Conservation (phyloP, 2,888 invertebrate species). For the Meghimatium bilineatum region DNA sequence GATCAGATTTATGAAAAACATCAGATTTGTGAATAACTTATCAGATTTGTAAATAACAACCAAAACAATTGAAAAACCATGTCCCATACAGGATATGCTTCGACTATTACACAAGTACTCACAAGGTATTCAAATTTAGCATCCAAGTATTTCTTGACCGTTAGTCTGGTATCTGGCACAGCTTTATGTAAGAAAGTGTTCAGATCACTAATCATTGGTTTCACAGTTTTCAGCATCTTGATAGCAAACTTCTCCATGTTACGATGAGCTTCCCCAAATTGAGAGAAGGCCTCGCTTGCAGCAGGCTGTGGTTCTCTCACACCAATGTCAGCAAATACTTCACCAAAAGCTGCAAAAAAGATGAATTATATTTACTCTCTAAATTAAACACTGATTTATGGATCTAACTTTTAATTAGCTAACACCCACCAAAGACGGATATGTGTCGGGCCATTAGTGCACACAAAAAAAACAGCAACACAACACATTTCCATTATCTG, state of each 20-base stretch:
- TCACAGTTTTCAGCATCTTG: conserved; percentile 90
- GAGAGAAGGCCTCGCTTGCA: conserved; percentile 95
- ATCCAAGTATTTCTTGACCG: conserved; percentile 98
- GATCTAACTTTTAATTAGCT: too few relatives aligned
- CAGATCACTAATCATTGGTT: conserved; percentile 94
- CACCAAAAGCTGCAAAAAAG: conserved; percentile 86
- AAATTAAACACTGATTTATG: too few relatives aligned
- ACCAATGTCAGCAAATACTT: conserved; percentile 95
- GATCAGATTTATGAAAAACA: too few relatives aligned
- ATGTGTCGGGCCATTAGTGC: too few relatives aligned
- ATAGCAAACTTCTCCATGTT: conserved; percentile 93
- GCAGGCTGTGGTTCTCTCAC: conserved; percentile 96
- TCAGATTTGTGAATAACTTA: too few relatives aligned
- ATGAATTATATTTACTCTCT: background rate
- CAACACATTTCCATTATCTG: too few relatives aligned
- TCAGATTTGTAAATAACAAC: too few relatives aligned
- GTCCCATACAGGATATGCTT: too few relatives aligned
- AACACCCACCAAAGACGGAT: too few relatives aligned
- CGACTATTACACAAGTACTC: conserved; percentile 59
- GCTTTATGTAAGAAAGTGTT: conserved; percentile 97
- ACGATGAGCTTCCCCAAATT: conserved; percentile 95
- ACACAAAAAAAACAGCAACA: too few relatives aligned
- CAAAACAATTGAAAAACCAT: too few relatives aligned
- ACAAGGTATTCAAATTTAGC: conserved; percentile 97
- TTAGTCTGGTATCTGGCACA: conserved; percentile 97